phyloP scores from a whole-genome alignment of 2,113 vertebrate genomes.

The Motacilla alba region DNA sequence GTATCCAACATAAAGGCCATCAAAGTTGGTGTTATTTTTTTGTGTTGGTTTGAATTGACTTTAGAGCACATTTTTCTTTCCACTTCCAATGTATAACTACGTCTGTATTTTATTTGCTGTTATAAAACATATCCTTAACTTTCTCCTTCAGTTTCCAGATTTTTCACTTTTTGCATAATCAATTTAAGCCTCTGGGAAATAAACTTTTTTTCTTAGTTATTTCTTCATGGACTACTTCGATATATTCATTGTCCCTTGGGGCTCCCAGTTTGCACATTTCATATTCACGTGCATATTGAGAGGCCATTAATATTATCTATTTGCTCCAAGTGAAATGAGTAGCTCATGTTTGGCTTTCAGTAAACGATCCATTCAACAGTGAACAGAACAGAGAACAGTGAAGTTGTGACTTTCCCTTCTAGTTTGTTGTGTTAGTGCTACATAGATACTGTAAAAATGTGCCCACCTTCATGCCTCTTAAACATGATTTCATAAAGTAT shows the following conservation, averaged over 20 bases:
- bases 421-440: not conserved
- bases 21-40: not conserved
- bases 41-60: not conserved
- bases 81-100: not conserved
- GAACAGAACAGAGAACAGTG: not conserved
- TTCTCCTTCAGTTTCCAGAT: not conserved
- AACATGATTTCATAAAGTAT: not conserved
- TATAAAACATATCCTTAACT: not conserved
- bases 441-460: not conserved
- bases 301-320: not conserved
- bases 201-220: not conserved
- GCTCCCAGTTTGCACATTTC: not conserved
- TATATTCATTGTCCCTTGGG: not conserved
- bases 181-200: not conserved
- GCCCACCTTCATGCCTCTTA: not conserved
- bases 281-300: slow-evolving; percentile 2
- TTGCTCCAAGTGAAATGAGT: not conserved
- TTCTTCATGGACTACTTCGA: not conserved
- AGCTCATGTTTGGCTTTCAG: not conserved
- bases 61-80: not conserved
- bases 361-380: not conserved
- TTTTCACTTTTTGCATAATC: not conserved
- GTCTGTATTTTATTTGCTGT: not conserved
- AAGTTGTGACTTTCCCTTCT: not conserved
- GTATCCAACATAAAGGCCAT: not conserved